Evolutionary conservation across 2,888 invertebrate genomes (phyloP), one percentile per base, ranked within the genome.

Genomic region (Polyommatus icarus): DNA sequence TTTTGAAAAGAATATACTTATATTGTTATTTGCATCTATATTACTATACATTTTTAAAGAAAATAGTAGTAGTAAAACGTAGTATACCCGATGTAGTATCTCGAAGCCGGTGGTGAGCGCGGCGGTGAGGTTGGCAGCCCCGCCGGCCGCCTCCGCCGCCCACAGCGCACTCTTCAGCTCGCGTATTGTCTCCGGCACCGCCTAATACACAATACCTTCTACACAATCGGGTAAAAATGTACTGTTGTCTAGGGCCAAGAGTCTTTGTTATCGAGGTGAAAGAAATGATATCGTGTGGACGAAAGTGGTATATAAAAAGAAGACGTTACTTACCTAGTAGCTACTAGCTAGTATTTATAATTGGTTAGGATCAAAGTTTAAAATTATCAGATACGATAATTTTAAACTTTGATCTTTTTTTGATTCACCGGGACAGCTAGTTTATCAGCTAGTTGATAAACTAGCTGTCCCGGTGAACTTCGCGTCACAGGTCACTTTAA

Each of bases 81-180:
- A 80, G 50, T 78, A 67, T 95, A 98, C 98, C 95, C 96, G 96
- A 87, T 97, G 97, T 76, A 99, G 95, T 80, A 99, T 96, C 90
- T 98, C 97, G 88, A 99, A 99, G 7, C 98, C 99, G 67, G 97
- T 96, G 77, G 96, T 96, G n/a, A 99, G 94, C 0, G 99, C 99
- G 8, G 97, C 97, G 0, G 98, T 98, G 88, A 99, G 97, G 91
- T 99, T 98, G 15, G 99, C 98, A 46, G 90, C 89, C 76, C 95
- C 94, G 73, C 97, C 97, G 79, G 97, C 96, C 84, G 96, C 95
- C 82, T 97, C 96, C 15, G 97, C 95, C 67, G 95, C 95, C 89
- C 96, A 96, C 80, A 98, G 90, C 0, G 97, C 96, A 54, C 96
- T 95, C 90, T 97, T 97, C 80, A 98, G 94, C 87, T 97, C 97